phyloP scores from a whole-genome alignment of 1,140 invertebrate species.

The Drosophila littoralis region DNA sequence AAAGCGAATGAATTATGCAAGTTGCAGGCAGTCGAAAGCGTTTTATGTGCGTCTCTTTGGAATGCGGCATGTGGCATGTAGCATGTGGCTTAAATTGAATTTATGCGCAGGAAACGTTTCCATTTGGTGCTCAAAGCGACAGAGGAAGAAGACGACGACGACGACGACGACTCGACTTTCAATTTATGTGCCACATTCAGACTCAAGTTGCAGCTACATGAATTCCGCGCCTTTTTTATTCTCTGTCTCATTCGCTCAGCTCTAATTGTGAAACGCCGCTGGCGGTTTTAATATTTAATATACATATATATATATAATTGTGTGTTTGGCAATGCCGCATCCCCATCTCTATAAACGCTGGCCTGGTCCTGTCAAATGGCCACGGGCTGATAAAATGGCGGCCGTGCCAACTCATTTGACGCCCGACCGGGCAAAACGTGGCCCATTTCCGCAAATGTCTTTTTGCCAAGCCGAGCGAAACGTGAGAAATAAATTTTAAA shows the following conservation, averaged over 20 bases:
- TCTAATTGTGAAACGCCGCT: slow-evolving; percentile 53
- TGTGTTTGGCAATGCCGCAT: slow-evolving; percentile 2
- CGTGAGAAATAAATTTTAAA: slow-evolving; percentile 73
- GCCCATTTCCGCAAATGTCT: slow-evolving; percentile 57
- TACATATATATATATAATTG: slow-evolving; percentile 21
- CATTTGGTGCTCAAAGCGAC: slow-evolving; percentile 30
- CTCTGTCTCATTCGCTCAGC: not conserved
- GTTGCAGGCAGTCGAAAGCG: slow-evolving; percentile 22
- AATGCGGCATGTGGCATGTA: slow-evolving; percentile 18
- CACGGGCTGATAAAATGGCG: slow-evolving; percentile 35
- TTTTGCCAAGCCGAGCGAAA: slow-evolving; percentile 48
- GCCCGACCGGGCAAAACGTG: slow-evolving; percentile 53
- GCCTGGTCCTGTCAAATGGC: slow-evolving; percentile 22
- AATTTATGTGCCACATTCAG: slow-evolving; percentile 35
- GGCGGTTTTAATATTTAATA: slow-evolving; percentile 59
- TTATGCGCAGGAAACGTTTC: slow-evolving; percentile 53
- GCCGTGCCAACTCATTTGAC: slow-evolving; percentile 62
- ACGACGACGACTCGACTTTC: slow-evolving; percentile 2
- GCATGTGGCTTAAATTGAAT: slow-evolving; percentile 57
- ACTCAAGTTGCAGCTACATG: slow-evolving; percentile 14
- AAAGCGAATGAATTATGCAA: slow-evolving; percentile 57
- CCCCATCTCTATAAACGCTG: not conserved
- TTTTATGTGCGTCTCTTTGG: slow-evolving; percentile 24
- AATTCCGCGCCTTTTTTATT: slow-evolving; percentile 6
- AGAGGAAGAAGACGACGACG: too few relatives aligned